Conservation (phyloP, 2,113 vertebrate species). For the Scartelaos histophorus region DNA sequence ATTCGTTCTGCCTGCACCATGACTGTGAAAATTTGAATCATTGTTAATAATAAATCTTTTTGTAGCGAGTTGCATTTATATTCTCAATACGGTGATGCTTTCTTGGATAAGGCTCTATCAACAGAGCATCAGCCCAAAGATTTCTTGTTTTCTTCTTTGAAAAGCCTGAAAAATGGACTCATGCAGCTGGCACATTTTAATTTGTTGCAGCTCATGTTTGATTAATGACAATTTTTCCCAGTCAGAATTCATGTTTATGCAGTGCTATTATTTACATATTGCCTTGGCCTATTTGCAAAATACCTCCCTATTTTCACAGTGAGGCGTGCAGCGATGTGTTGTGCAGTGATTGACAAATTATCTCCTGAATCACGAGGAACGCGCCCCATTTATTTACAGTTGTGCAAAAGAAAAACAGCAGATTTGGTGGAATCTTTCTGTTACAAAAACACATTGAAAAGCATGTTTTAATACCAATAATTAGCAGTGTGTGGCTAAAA, state of each 20-base stretch:
- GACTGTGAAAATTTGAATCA: slow-evolving; percentile 49
- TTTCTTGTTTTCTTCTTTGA: slow-evolving; percentile 47
- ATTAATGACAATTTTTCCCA: slow-evolving; percentile 66
- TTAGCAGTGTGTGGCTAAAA: neutral
- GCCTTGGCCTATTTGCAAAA: slow-evolving; percentile 60
- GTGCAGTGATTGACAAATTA: slow-evolving; percentile 56
- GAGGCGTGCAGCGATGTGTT: slow-evolving; percentile 40
- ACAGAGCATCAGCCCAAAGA: slow-evolving; percentile 50
- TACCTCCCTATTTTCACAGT: slow-evolving; percentile 51
- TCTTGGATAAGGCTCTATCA: slow-evolving; percentile 58
- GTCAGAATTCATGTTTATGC: slow-evolving; percentile 62
- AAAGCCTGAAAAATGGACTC: slow-evolving; percentile 48
- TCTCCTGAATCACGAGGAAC: slow-evolving; percentile 22
- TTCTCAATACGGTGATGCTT: slow-evolving; percentile 44
- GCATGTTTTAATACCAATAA: neutral
- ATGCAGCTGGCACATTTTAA: slow-evolving; percentile 67
- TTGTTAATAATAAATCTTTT: slow-evolving; percentile 56
- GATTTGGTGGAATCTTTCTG: slow-evolving; percentile 31
- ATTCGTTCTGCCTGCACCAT: slow-evolving; percentile 38
- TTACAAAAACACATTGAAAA: neutral
- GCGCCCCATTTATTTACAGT: slow-evolving; percentile 1
- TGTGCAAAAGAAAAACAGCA: slow-evolving; percentile 3
- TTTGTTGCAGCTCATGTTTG: slow-evolving; percentile 70
- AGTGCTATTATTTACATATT: slow-evolving; percentile 62
- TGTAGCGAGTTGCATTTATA: slow-evolving; percentile 52